Evolutionary conservation across 2,888 invertebrate species (phyloP), one percentile per base, ranked within the genome.

Genomic region (Chorisops tibialis): DNA sequence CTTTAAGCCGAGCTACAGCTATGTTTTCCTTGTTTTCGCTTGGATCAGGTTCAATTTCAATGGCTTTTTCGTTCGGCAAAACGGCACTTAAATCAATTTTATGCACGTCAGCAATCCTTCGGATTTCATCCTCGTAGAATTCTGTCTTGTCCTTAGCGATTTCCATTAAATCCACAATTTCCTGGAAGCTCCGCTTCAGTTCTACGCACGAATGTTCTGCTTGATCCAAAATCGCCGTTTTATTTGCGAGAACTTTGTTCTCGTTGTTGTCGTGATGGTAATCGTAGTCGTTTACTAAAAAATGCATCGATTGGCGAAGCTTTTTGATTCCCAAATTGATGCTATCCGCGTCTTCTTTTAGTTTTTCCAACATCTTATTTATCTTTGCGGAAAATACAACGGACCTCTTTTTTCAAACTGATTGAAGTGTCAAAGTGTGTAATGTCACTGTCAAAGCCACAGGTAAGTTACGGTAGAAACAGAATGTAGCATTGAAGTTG

Each of bases 271-370:
- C 41, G 35, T 62, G 62, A 24, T 64, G 62, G 19, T 64, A 64
- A 24, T 64, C 64, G 50, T 64, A 64, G 16, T 64, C 30, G 41
- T 64, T 59, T 9, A 54, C 7, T 9, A 59, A 62, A 24, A 62
- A 64, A 59, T 59, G 38, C 2, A 62, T 18, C 14, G 59, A 22
- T 19, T 54, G 45, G 2, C 41, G 41, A 9, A 64, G 48, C 4
- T 54, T 37, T 18, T 59, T 62, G 7, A 64, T 22, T 7, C 30
- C 59, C 9, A 43, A 6, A n/a, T 59, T 38, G 1, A 64, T 49
- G 43, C 59, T 49, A 16, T 24, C 14, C 11, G 39, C 22, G 39
- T 62, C 58, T 5, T 59, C 43, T 48, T 35, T 41, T 3, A 64
- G 45, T 38, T 64, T 37, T 16, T 51, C 41, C 18, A 58, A 39